Percentiles rank a stretch among this genome's conserved stretches.
Conservation (phyloP, 2,888 invertebrate genomes). For the Sarcophaga subvicina region DNA sequence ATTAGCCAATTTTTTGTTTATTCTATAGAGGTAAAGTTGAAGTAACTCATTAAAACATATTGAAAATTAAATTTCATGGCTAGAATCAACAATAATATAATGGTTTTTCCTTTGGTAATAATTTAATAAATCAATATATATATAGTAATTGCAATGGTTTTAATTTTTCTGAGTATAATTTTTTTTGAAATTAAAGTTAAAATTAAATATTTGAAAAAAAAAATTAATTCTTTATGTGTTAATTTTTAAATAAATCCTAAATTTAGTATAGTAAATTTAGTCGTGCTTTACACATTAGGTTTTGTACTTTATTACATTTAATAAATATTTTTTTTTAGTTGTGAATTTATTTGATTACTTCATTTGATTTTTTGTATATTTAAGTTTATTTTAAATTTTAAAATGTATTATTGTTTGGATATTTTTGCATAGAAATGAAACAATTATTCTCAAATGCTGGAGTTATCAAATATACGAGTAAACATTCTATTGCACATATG, state of each 20-base stretch:
- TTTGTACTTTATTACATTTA: neutral
- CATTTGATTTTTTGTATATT: too few relatives aligned
- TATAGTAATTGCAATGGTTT: too few relatives aligned
- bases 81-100: too few relatives aligned
- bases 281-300: slow-evolving; percentile 50
- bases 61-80: neutral
- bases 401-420: too few relatives aligned
- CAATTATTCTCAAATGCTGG: too few relatives aligned
- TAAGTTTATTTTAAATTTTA: too few relatives aligned
- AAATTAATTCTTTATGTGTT: slow-evolving; percentile 15
- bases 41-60: neutral
- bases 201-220: neutral
- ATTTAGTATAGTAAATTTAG: neutral
- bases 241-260: slow-evolving; percentile 22
- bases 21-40: neutral
- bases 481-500: neutral
- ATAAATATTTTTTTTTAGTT: neutral
- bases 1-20: slow-evolving; percentile 11
- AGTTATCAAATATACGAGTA: neutral
- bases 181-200: slow-evolving; percentile 11
- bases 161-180: too few relatives aligned
- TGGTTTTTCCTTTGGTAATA: too few relatives aligned
- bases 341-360: neutral
- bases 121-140: too few relatives aligned
- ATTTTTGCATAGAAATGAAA: too few relatives aligned